phyloP scores from a whole-genome alignment of 2,113 vertebrate species.

The Oncorhynchus tshawytscha region DNA sequence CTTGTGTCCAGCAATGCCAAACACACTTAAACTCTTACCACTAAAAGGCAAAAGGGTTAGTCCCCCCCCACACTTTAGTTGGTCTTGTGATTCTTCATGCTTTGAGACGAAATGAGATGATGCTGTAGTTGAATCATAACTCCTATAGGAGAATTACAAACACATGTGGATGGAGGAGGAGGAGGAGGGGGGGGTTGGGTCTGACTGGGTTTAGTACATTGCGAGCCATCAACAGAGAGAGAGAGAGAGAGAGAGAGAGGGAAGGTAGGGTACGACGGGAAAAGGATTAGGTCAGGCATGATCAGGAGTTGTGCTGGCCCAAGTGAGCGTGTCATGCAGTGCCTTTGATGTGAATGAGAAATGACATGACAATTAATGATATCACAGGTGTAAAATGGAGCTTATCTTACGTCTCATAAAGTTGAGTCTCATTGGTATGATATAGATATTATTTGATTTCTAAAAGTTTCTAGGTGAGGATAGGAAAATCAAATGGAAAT shows the following conservation, averaged over 20 bases:
- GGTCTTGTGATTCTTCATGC: conserved; percentile 63
- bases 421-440: neutral
- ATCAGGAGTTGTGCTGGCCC: conserved; percentile 60
- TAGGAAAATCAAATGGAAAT: neutral
- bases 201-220: conserved; percentile 61
- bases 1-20: conserved; percentile 37
- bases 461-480: too few species aligned
- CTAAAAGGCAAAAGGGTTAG: conserved; percentile 47
- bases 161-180: conserved; percentile 56
- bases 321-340: conserved; percentile 48
- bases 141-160: conserved; percentile 71
- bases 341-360: conserved; percentile 50
- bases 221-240: conserved; percentile 54
- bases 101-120: conserved; percentile 68
- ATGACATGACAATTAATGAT: conserved; percentile 61
- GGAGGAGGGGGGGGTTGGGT: neutral
- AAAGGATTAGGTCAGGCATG: conserved; percentile 68
- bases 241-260: conserved; percentile 66
- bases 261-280: conserved; percentile 39
- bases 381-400: conserved; percentile 38
- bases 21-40: conserved; percentile 61
- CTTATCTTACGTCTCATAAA: neutral
- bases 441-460: too few species aligned
- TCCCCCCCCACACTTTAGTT: conserved; percentile 49
- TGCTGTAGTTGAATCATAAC: conserved; percentile 72